Evolutionary conservation across 2,888 invertebrate species (phyloP), one percentile per base, ranked within the genome.

Genomic region (Eupithecia insigniata): DNA sequence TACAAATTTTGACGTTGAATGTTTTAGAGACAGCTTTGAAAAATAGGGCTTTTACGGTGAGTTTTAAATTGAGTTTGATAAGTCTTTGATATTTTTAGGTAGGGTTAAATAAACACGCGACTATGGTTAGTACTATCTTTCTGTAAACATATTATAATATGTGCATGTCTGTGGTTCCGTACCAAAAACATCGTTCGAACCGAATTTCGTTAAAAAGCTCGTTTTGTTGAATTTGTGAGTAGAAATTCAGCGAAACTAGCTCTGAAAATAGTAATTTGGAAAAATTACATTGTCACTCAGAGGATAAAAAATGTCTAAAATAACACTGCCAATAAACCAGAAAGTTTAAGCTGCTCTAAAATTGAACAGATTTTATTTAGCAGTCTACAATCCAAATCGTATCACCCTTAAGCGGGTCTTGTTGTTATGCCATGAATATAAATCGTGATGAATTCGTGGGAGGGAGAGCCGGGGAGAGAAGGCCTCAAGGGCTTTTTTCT

Each of bases 391-490:
- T 92, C 90, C 89, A 87, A 90, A 89, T 89, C 87, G 89, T 88
- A 90, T 91, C 91, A 86, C 89, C 91, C 91, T 89, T 90, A 92
- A 92, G 88, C 84, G 87, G 88, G 89, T 91, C 90, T 91, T 93
- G 93, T 92, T 93, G 92, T 91, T 93, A 93, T 92, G 90, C 92
- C 90, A 94, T 94, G 94, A 94, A 94, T 94, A 94, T 95, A 95
- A 95, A 94, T 95, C 94, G 95, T 95, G 94, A 95, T 95, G 95
- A 95, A 95, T 95, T 95, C 92, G 82, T 83, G 82, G 84, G 83
- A 82, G 81, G 80, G 84, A 83, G 85, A 83, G 85, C 84, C 79
- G 84, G 83, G 82, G 83, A 79, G 84, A 84, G 79, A 81, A 87
- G 61, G 90, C 92, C 92, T 92, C 92, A 86, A 90, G 94, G 93